These are phyloP conservation scores for Platycercus adscitus DNA, from an alignment of 2,113 vertebrate genomes.

Conservation along the genomic window DNA sequence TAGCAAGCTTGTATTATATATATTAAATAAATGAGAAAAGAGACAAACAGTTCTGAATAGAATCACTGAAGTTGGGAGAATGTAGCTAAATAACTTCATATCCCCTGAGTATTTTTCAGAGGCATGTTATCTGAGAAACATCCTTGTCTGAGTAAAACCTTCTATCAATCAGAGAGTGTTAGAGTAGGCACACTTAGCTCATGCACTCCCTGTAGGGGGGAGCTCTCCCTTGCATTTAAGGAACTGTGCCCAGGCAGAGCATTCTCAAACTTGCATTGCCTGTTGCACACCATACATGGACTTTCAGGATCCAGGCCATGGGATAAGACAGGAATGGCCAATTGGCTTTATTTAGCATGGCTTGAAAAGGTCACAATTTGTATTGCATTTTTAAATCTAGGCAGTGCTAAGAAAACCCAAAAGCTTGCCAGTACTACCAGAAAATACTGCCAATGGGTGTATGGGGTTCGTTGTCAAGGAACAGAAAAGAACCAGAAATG, in stretches of 20 bases:
- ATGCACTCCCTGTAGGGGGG: background rate
- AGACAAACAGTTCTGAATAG: background rate
- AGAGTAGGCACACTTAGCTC: background rate
- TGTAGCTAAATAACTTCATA: background rate
- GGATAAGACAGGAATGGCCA: constrained; percentile 18
- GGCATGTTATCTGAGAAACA: background rate
- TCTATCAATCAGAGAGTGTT: background rate
- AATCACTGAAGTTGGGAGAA: background rate
- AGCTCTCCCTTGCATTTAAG: background rate
- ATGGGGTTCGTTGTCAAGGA: constrained; percentile 38
- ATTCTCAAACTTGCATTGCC: background rate
- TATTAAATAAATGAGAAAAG: background rate
- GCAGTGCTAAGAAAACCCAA: constrained; percentile 28
- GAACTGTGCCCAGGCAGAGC: background rate
- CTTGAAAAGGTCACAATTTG: constrained; percentile 46
- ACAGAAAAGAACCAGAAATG: constrained; percentile 50
- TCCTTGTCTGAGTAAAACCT: background rate
- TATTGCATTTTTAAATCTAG: constrained; percentile 51
- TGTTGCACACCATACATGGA: constrained; percentile 54
- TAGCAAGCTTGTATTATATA: background rate
- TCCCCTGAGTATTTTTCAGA: background rate
- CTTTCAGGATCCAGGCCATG: constrained; percentile 30
- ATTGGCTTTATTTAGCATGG: constrained; percentile 44
- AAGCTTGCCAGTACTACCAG: constrained; percentile 50
- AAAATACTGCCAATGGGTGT: constrained; percentile 48